Evolutionary conservation across 2,113 vertebrate species (phyloP).

Genomic region (Hyla sarda): DNA sequence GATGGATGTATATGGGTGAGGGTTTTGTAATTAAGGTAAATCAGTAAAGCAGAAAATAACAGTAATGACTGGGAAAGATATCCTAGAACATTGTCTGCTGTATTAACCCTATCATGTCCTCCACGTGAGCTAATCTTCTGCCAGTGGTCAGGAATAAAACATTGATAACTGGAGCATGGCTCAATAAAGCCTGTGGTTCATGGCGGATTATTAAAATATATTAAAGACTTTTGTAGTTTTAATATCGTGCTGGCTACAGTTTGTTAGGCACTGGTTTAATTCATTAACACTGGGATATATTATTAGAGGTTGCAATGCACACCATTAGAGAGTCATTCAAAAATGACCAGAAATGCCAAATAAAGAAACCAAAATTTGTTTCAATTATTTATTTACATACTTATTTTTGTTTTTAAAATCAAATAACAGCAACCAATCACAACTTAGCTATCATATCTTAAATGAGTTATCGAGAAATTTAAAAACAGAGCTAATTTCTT

Average conservation of each 20-base stretch:
- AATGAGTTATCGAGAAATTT: no score
- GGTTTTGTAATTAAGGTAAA: neutral
- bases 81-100: neutral
- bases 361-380: neutral
- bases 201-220: constrained; percentile 22
- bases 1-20: neutral
- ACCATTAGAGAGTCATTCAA: neutral
- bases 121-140: neutral
- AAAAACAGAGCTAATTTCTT: no score
- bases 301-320: neutral
- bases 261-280: constrained; percentile 19
- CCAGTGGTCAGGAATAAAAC: neutral
- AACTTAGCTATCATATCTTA: no score
- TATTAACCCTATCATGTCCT: neutral
- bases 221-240: neutral
- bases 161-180: neutral
- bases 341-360: neutral
- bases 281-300: constrained; percentile 7
- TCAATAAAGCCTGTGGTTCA: neutral
- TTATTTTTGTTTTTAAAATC: neutral
- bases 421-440: no score
- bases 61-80: neutral
- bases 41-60: neutral
- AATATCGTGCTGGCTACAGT: neutral
- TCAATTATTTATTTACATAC: neutral